phyloP scores from a whole-genome alignment of 2,888 invertebrate species.

The Leptinotarsa rubiginosa region DNA sequence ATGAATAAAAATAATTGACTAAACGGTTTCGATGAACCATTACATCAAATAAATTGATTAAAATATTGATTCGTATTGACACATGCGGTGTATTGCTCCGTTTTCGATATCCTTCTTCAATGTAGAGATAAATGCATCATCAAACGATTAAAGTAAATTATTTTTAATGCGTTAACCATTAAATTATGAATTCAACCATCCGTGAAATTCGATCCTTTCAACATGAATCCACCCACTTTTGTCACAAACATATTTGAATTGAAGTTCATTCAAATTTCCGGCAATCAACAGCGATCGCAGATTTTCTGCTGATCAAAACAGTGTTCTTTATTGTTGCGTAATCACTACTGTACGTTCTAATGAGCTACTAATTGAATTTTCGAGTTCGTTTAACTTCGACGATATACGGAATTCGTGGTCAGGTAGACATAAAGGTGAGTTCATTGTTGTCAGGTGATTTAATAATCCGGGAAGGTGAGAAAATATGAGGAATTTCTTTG shows the following conservation, averaged over 20 bases:
- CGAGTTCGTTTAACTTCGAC: constrained; percentile 45
- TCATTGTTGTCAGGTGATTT: constrained; percentile 37
- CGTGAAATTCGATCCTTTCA: constrained; percentile 21
- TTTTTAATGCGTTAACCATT: not conserved
- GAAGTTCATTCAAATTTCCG: constrained; percentile 1
- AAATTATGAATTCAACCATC: constrained; percentile 2
- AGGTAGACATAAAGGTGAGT: constrained; percentile 49
- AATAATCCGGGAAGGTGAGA: not conserved
- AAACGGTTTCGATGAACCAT: too few relatives aligned
- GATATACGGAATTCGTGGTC: constrained; percentile 44
- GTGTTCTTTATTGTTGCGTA: constrained; percentile 35
- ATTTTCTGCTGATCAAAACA: constrained; percentile 13
- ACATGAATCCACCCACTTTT: constrained; percentile 24
- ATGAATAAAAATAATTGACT: too few relatives aligned
- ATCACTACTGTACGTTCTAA: constrained; percentile 35
- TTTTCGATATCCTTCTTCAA: too few relatives aligned
- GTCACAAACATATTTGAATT: not conserved
- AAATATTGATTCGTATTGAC: too few relatives aligned
- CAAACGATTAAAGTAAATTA: not conserved
- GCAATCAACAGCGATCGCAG: constrained; percentile 1
- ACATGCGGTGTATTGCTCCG: too few relatives aligned
- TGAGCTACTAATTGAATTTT: constrained; percentile 41
- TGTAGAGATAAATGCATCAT: not conserved
- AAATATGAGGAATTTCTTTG: not conserved
- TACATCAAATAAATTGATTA: too few relatives aligned